Evolutionary conservation across 2,797 vertebrate genomes (phyloP).

Genomic region (Ptychadena robeensis): DNA sequence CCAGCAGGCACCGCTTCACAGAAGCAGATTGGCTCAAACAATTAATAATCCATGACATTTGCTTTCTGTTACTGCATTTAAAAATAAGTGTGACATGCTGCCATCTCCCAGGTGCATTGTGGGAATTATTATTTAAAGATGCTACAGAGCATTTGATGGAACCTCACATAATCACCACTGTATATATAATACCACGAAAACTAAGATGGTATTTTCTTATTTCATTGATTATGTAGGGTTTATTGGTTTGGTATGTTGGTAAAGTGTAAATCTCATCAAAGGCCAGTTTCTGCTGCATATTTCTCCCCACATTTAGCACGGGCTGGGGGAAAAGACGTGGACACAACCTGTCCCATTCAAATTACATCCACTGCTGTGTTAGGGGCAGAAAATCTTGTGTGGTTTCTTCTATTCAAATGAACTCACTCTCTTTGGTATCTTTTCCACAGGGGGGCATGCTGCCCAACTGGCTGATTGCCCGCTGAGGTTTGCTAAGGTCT

Average conservation of each 20-base stretch:
- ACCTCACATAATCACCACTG: not conserved
- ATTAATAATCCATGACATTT: slow-evolving; percentile 59
- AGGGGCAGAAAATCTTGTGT: too few species aligned
- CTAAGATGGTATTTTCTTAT: not conserved
- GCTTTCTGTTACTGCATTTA: slow-evolving; percentile 48
- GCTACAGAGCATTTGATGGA: not conserved
- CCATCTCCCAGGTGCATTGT: slow-evolving; percentile 24
- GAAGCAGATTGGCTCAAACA: slow-evolving; percentile 46
- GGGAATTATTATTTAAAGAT: slow-evolving; percentile 31
- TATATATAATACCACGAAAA: not conserved
- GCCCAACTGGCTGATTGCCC: too few species aligned
- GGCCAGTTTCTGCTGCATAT: too few species aligned
- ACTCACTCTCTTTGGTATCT: too few species aligned
- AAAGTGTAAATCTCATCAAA: too few species aligned
- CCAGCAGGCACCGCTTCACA: slow-evolving; percentile 31
- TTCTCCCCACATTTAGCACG: too few species aligned
- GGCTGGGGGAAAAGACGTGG: too few species aligned
- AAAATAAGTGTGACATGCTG: slow-evolving; percentile 32
- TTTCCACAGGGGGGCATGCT: too few species aligned
- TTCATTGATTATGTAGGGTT: not conserved
- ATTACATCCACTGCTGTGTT: too few species aligned
- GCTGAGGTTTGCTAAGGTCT: too few species aligned
- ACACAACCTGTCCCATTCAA: too few species aligned
- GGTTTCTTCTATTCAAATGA: too few species aligned
- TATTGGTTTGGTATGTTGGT: not conserved